Evolutionary conservation across 2,797 vertebrate genomes (phyloP), one percentile per base, ranked within the genome.

Genomic region (Botia almorhae): DNA sequence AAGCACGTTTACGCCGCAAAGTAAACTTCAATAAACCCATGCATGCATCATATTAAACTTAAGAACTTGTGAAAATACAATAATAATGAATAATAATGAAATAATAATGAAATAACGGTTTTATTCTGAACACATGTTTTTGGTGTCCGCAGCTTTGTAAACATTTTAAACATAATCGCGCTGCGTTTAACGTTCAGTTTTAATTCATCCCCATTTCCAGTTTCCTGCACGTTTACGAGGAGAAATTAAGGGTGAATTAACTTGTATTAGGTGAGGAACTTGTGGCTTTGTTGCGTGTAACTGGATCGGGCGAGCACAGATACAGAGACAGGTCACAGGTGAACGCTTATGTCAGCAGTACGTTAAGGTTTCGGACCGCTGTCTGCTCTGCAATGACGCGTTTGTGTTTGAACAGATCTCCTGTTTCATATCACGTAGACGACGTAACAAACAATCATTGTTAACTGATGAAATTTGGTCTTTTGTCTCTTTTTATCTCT

Each of bases 291-390:
- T 73, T 87, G 23, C 81, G 76, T 83, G 80, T 83, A 78, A 83
- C 87, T 86, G 86, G 84, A 89, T 80, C 87, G 85, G 82, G 79
- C 48, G 51, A 81, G 85, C 65, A 87, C 82, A 87, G 86, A 16
- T 33, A 63, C 14, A 84, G 67, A 76, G 83, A 87, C 82, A 56
- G 69, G 73, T 88, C 71, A 11, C 83, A 85, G 87, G 90, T 69
- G 61, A 67, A 80, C 82, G 85, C 89, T 76, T 83, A 84, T 90
- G 87, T 83, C 90, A 86, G 79, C 89, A 88, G 88, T 87, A 86
- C 92, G 90, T 92, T 90, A 76, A 84, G 87, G 84, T 90, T 89
- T 90, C 84, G 82, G 84, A 88, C 87, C 87, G 78, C 51, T 55
- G 73, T 76, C 80, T 74, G 17, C 56, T 69, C 55, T 43, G 48